Percentiles rank a stretch among this genome's conserved stretches.
Evolutionary conservation across 2,113 vertebrate genomes (phyloP).

Genomic region (Bothrops jararaca): DNA sequence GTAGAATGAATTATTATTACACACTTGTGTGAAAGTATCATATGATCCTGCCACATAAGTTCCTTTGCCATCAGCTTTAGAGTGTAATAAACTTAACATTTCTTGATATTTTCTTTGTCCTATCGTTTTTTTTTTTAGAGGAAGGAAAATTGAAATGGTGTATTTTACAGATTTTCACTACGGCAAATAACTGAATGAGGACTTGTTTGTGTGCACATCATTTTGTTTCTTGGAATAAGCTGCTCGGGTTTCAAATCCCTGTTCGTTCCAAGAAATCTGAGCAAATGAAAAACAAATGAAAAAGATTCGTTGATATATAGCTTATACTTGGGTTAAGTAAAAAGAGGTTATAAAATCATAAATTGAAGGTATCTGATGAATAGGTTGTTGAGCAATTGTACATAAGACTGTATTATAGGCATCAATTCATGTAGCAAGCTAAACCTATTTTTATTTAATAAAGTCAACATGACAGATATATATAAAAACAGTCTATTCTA

Average conservation of each 20-base stretch:
- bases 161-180: neutral
- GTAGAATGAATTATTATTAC: slow-evolving; percentile 43
- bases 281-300: neutral
- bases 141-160: neutral
- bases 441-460: neutral
- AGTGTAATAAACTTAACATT: neutral
- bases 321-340: neutral
- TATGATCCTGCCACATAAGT: slow-evolving; percentile 30
- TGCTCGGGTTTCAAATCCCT: neutral
- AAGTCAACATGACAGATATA: neutral
- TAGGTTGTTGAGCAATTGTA: neutral
- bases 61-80: slow-evolving; percentile 13
- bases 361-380: neutral
- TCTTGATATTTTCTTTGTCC: neutral
- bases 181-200: neutral
- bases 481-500: neutral
- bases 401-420: neutral
- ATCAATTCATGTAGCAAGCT: neutral
- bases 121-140: neutral
- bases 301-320: neutral
- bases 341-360: neutral
- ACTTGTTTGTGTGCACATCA: neutral
- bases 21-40: slow-evolving; percentile 35
- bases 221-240: neutral
- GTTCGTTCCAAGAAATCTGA: neutral